A percentile compares a stretch with the other conserved stretches of the same genome.
Evolutionary conservation across 2,113 vertebrate species (phyloP).

Genomic region (Pangasianodon hypophthalmus): DNA sequence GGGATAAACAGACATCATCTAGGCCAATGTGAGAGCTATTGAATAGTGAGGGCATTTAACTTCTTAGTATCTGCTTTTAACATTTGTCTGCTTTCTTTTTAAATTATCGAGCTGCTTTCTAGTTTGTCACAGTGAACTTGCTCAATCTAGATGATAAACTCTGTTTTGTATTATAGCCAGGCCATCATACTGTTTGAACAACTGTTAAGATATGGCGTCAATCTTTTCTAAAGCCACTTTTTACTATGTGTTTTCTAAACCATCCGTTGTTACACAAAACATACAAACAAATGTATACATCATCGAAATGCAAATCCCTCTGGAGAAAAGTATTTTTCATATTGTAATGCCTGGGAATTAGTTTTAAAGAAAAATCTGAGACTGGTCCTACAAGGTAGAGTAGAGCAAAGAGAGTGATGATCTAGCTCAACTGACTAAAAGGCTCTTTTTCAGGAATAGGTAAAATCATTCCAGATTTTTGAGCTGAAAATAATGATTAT

Average conservation of each 20-base stretch:
- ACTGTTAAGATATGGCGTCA: background rate
- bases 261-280: constrained; percentile 23
- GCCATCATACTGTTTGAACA: background rate
- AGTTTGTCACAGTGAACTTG: constrained; percentile 19
- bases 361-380: background rate
- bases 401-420: background rate
- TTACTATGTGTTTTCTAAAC: constrained; percentile 18
- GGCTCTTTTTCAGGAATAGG: background rate
- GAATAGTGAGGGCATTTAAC: constrained; percentile 31
- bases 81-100: constrained; percentile 4
- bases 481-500: background rate
- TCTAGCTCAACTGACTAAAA: background rate
- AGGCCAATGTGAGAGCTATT: constrained; percentile 15
- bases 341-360: background rate
- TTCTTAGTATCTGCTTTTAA: constrained; percentile 17
- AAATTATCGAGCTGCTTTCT: constrained; percentile 27
- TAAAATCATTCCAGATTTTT: background rate
- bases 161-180: constrained; percentile 16
- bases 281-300: constrained; percentile 34
- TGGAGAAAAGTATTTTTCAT: background rate
- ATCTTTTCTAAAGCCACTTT: background rate
- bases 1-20: constrained; percentile 13
- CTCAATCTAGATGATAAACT: background rate
- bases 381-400: background rate
- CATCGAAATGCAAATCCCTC: background rate